Base-by-base conservation (phyloP, 2,888 invertebrate genomes). In the Andricus quercusramuli region DNA sequence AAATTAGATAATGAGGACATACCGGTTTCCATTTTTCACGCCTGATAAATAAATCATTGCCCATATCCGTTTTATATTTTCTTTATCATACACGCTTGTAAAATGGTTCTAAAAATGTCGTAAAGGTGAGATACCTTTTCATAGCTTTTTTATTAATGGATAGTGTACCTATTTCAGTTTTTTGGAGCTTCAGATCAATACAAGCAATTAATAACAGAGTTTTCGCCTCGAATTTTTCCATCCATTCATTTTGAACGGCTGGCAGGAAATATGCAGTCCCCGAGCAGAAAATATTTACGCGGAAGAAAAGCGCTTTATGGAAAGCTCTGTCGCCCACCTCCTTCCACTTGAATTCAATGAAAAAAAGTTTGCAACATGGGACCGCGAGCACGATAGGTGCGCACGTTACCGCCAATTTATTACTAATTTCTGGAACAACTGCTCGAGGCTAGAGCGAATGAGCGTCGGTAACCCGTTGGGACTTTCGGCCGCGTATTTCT, bases 361-460 rank as follows among this genome's bases (percentile, higher is more conserved):
- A 62, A 37, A 59, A 82, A 81, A 82, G 79, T 80, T 41, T 79
- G 70, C 64, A 79, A 56, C 79, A 41, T 77, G 79, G 81, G 79
- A 81, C 80, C 78, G 80, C 78, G 77, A 79, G 78, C 77, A 79
- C 80, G 68, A 80, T 79, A 68, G 81, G 82, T 85, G 86, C 85
- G 85, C 86, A 86, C 89, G 90, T 90, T 89, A 88, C 89, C 87
- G 88, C 85, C 90, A 92, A 92, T 59, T 59, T 59, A 59, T 59
- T 92, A 92, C 91, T 92, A 92, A 92, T 92, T 92, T 90, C 88
- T 85, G 89, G 91, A 92, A 92, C 92, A 92, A 92, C 91, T 91
- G 90, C 90, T 89, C 84, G 79, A 88, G 90, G 89, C 87, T 87
- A 86, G 89, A 89, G 90, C 89, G 90, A 91, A 91, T 88, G 90